Evolutionary conservation across 2,888 invertebrate genomes (phyloP).

Genomic region (Drosophila histrio): DNA sequence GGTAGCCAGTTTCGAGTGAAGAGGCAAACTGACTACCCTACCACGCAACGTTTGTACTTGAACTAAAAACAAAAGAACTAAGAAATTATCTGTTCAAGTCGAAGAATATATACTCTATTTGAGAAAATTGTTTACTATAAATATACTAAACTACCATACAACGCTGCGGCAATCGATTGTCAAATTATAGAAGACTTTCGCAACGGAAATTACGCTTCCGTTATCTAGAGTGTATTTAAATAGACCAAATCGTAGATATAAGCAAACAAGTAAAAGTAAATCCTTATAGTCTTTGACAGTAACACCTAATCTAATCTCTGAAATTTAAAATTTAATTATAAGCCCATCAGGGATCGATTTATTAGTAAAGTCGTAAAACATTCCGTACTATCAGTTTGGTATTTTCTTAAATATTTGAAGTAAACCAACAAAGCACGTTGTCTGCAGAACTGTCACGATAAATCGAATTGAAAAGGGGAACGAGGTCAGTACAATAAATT

Average conservation of each 20-base stretch:
- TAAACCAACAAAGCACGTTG: slow-evolving; percentile 4
- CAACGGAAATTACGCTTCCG: background rate
- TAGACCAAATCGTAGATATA: too few relatives aligned
- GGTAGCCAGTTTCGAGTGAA: slow-evolving; percentile 9
- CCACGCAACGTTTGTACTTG: slow-evolving; percentile 20
- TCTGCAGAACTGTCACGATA: slow-evolving; percentile 28
- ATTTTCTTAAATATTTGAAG: slow-evolving; percentile 14
- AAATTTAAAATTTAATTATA: slow-evolving; percentile 51
- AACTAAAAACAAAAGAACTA: background rate
- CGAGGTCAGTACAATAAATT: slow-evolving; percentile 28
- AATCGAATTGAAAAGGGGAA: slow-evolving; percentile 6
- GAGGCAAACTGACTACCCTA: background rate
- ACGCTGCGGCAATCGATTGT: background rate
- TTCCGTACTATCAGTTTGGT: slow-evolving; percentile 61
- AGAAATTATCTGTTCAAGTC: background rate
- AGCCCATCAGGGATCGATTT: slow-evolving; percentile 62
- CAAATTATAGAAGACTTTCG: background rate
- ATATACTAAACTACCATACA: too few relatives aligned
- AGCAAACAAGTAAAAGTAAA: background rate
- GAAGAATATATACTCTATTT: too few relatives aligned
- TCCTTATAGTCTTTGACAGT: background rate
- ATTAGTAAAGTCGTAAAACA: slow-evolving; percentile 52
- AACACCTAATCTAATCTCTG: slow-evolving; percentile 52
- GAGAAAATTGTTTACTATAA: too few relatives aligned
- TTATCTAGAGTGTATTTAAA: background rate